These are phyloP conservation scores for Rafetus swinhoei DNA, from an alignment of 2,113 vertebrate genomes.

Conservation along the genomic window DNA sequence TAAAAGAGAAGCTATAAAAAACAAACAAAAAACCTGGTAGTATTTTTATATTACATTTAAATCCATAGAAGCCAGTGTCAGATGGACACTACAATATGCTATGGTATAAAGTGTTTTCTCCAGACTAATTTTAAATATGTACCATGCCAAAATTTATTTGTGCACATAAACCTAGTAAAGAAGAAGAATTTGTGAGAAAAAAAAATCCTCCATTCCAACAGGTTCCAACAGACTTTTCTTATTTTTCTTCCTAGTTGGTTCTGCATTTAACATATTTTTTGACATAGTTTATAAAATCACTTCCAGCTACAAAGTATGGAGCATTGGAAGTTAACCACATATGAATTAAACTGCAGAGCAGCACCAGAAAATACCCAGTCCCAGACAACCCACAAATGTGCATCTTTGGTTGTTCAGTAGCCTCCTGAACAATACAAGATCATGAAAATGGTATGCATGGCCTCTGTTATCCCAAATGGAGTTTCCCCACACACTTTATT, in stretches of 20 bases:
- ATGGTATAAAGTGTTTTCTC: background rate
- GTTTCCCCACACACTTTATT: background rate
- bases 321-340: background rate
- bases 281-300: no score
- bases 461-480: background rate
- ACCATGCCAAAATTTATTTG: background rate
- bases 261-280: background rate
- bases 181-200: background rate
- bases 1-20: constrained; percentile 27
- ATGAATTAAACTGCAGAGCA: background rate
- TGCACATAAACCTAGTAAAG: background rate
- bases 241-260: background rate
- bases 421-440: background rate
- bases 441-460: background rate
- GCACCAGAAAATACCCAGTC: background rate
- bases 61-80: background rate
- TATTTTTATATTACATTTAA: background rate
- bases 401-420: no score
- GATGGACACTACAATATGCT: background rate
- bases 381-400: background rate
- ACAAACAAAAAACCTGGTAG: background rate
- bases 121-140: constrained; percentile 2
- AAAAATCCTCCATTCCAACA: background rate
- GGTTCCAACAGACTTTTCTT: background rate
- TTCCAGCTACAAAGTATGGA: background rate